A percentile compares a stretch with the other conserved stretches of the same genome.
phyloP scores from a whole-genome alignment of 2,113 vertebrate species.

The Pteronura brasiliensis region DNA sequence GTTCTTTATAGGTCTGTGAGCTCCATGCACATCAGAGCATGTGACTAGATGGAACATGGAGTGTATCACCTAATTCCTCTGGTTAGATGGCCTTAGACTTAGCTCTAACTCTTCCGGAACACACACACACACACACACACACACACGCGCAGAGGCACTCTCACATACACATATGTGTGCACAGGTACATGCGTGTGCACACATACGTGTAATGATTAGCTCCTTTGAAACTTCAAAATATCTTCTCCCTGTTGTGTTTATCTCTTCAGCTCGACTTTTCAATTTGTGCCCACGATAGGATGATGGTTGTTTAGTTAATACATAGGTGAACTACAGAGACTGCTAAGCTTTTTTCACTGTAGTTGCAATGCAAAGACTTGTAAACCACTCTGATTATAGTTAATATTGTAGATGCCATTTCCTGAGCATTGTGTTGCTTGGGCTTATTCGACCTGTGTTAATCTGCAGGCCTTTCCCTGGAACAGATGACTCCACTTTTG shows the following conservation, averaged over 20 bases:
- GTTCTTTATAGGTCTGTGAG: background rate
- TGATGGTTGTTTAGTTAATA: background rate
- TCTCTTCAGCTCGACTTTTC: background rate
- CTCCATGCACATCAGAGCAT: background rate
- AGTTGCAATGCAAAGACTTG: background rate
- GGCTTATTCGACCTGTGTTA: background rate
- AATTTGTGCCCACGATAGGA: background rate
- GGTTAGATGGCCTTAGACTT: background rate
- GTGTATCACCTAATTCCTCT: background rate
- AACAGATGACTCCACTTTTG: background rate
- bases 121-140: background rate
- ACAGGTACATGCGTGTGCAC: accelerated
- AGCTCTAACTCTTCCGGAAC: background rate
- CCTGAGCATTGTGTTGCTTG: background rate
- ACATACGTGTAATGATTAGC: background rate
- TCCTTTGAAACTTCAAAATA: background rate
- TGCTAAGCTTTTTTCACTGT: background rate
- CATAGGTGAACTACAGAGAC: background rate
- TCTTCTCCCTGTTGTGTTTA: background rate
- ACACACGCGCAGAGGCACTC: background rate
- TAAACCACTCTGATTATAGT: background rate
- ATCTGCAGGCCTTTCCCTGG: background rate
- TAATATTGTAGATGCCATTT: background rate
- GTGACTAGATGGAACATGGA: background rate
- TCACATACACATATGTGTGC: background rate